Evolutionary conservation across 92 coral and sea anemone genomes (phyloP), one percentile per base, ranked within the genome.

Genomic region (Porites lobata): DNA sequence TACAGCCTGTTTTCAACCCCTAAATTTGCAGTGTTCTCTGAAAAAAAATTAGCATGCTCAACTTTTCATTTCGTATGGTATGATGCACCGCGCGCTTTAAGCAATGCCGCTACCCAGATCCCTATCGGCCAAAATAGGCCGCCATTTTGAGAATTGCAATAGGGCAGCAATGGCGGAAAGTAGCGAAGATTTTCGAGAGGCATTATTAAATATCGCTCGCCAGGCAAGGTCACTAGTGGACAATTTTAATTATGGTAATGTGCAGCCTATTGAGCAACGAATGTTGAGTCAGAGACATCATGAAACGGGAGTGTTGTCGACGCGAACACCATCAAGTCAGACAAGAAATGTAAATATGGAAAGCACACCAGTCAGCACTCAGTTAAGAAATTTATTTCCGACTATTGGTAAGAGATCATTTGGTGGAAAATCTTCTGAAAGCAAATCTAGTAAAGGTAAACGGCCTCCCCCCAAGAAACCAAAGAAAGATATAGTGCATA

Each of bases 171-270:
- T 67, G 72, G 72, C 20, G 72, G 73, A 69, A 69, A 69, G 50
- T 24, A 69, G 73, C 11, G 73, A 69, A 69, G 52, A 69, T 14
- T 69, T 91, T 91, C 83, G 84, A 53, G 90, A 51, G 50, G 87
- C 89, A 69, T 78, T 92, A 9, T 83, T 87, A 57, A 87, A 81
- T 76, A 75, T 92, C 71, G 90, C 94, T 67, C 94, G 85, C 50
- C 74, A 80, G 64, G 92, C 87, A 69, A 83, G 85, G 57, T 80
- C 76, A 19, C 78, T 91, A 69, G 63, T 87, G 68, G 81, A 91
- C 50, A 87, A 82, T 65, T 88, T 83, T 29, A 73, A 52, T 62
- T 81, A 87, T 29, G 26, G 72, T 47, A 85, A 75, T 22, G 84
- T 70, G 75, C 75, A 58, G 67, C 72, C 87, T 15, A 91, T 87